Conservation (phyloP, 35 echinoderm and acorn worm species). For the Strongylocentrotus purpuratus region DNA sequence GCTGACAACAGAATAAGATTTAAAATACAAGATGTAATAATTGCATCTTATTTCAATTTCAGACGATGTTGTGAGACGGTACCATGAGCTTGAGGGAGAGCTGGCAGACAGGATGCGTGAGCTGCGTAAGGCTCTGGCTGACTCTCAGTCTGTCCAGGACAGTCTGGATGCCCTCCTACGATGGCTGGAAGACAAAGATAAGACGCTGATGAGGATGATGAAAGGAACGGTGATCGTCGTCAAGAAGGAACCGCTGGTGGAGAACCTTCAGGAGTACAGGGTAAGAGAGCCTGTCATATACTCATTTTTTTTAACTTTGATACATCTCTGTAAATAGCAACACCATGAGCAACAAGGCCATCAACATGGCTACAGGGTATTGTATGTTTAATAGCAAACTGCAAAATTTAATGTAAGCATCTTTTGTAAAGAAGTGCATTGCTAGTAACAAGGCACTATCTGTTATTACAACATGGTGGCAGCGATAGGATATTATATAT, state of each 20-base stretch:
- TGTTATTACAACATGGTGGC: no score
- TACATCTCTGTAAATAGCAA: no score
- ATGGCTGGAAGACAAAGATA: slow-evolving; percentile 99
- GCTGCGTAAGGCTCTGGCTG: slow-evolving; percentile 81
- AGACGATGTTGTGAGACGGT: slow-evolving; percentile 83
- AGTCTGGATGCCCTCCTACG: slow-evolving; percentile 90
- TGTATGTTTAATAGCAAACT: no score
- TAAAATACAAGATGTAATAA: no score
- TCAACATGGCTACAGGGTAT: no score
- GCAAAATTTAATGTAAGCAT: no score
- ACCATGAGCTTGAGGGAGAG: slow-evolving; percentile 86
- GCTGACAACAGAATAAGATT: no score
- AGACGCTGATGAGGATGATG: slow-evolving; percentile 77
- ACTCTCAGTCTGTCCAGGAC: slow-evolving; percentile 90
- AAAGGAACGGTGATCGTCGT: slow-evolving; percentile 92
- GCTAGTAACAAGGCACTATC: no score
- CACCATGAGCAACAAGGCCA: no score
- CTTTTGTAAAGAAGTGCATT: no score
- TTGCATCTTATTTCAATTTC: not conserved
- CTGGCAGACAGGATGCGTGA: slow-evolving; percentile 70
- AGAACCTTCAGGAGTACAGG: slow-evolving; percentile 93
- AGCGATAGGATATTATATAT: no score
- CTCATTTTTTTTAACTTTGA: no score
- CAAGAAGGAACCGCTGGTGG: slow-evolving; percentile 95
- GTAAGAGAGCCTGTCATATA: slow-evolving; percentile 31